These are phyloP conservation scores for Aurelia aurita DNA, from an alignment of 30 jellyfish, hydroid and myxozoan species.

Conservation along the genomic window DNA sequence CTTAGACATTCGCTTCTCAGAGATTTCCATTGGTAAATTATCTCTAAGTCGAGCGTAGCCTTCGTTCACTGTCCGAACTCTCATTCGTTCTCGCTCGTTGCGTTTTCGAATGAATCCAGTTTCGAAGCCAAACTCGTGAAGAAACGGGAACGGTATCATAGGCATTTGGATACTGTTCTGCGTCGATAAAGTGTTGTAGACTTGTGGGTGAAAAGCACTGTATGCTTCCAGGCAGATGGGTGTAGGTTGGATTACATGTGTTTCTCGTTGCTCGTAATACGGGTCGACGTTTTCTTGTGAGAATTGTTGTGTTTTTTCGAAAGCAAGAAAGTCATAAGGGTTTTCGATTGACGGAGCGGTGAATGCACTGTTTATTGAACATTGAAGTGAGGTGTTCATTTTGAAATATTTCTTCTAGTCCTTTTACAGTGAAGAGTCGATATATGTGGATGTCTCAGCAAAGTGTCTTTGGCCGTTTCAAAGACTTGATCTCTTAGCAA, in stretches of 20 bases:
- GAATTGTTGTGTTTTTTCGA: constrained; percentile 45
- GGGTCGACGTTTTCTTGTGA: constrained; percentile 61
- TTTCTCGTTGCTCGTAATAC: constrained; percentile 56
- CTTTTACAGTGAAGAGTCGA: too few relatives aligned
- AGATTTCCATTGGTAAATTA: constrained; percentile 85
- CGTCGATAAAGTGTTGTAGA: constrained; percentile 28
- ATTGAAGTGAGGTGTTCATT: constrained; percentile 68
- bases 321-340: constrained; percentile 31
- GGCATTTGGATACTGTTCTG: constrained; percentile 55
- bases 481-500: not conserved
- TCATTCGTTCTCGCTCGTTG: constrained; percentile 94
- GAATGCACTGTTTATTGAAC: constrained; percentile 70
- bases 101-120: constrained; percentile 95
- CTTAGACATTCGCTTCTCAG: constrained; percentile 89
- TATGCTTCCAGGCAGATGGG: constrained; percentile 58
- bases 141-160: constrained; percentile 66
- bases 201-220: constrained; percentile 50
- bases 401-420: not conserved
- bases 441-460: too few relatives aligned
- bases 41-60: constrained; percentile 92
- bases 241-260: constrained; percentile 59
- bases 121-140: constrained; percentile 79
- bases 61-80: constrained; percentile 96
- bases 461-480: not conserved
- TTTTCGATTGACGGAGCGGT: constrained; percentile 45